phyloP scores from a whole-genome alignment of 2,797 vertebrate genomes.

The Margarornis squamiger region DNA sequence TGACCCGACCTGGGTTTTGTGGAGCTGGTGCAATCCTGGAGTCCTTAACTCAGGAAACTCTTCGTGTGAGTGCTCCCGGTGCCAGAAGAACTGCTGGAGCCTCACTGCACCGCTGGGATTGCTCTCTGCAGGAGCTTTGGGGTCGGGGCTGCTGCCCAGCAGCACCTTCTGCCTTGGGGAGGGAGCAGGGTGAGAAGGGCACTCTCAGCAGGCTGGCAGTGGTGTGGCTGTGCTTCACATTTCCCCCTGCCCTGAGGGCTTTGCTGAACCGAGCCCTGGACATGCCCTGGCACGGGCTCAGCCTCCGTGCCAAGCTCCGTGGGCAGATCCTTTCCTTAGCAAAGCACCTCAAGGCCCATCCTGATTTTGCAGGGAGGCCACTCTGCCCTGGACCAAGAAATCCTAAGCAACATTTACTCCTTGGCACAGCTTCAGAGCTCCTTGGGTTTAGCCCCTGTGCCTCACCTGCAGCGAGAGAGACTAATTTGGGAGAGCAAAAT shows the following conservation, averaged over 20 bases:
- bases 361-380: background rate
- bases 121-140: background rate
- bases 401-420: background rate
- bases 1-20: background rate
- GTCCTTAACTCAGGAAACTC: background rate
- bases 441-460: background rate
- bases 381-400: background rate
- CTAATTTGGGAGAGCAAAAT: background rate
- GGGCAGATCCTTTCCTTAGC: background rate
- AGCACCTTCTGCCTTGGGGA: background rate
- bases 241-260: background rate
- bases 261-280: background rate
- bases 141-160: background rate
- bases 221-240: background rate
- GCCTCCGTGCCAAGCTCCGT: background rate
- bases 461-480: background rate
- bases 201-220: background rate
- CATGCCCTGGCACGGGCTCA: fast-evolving
- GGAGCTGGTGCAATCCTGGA: background rate
- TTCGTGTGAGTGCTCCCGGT: background rate
- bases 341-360: background rate
- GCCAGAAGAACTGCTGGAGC: background rate
- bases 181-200: background rate
- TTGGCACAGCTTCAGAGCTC: background rate
- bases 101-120: background rate